These are phyloP conservation scores for Dolichallabes microphthalmus DNA, from an alignment of 2,113 vertebrate species.

Conservation along the genomic window DNA sequence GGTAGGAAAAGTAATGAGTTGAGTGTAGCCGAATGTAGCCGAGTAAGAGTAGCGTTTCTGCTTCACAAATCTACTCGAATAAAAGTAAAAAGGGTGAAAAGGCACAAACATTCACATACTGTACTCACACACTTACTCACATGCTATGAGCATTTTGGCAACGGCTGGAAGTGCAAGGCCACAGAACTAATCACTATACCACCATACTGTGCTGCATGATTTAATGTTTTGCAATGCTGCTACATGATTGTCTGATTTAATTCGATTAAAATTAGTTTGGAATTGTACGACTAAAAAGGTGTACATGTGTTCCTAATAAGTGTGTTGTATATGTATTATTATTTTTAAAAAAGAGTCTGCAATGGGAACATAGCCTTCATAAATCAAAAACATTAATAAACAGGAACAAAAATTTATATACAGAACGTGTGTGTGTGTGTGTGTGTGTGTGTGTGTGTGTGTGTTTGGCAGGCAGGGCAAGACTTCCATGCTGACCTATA, in stretches of 20 bases:
- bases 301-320: background rate
- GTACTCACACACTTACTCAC: too few relatives aligned
- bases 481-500: constrained; percentile 92
- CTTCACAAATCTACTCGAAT: too few relatives aligned
- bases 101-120: too few relatives aligned
- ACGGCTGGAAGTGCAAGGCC: too few relatives aligned
- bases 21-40: too few relatives aligned
- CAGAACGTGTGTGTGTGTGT: background rate
- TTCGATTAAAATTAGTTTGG: background rate
- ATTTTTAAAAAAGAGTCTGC: background rate
- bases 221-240: background rate
- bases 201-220: background rate
- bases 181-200: too few relatives aligned
- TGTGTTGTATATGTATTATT: background rate
- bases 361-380: background rate
- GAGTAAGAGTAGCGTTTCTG: too few relatives aligned
- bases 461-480: constrained; percentile 70
- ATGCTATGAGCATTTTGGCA: too few relatives aligned
- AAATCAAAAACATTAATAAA: background rate
- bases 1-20: too few relatives aligned
- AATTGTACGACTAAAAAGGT: background rate
- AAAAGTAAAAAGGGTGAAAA: too few relatives aligned
- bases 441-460: constrained; percentile 22
- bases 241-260: background rate
- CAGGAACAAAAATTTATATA: background rate